phyloP scores from a whole-genome alignment of 2,888 invertebrate species.

The Glyphotaelius pellucidus region DNA sequence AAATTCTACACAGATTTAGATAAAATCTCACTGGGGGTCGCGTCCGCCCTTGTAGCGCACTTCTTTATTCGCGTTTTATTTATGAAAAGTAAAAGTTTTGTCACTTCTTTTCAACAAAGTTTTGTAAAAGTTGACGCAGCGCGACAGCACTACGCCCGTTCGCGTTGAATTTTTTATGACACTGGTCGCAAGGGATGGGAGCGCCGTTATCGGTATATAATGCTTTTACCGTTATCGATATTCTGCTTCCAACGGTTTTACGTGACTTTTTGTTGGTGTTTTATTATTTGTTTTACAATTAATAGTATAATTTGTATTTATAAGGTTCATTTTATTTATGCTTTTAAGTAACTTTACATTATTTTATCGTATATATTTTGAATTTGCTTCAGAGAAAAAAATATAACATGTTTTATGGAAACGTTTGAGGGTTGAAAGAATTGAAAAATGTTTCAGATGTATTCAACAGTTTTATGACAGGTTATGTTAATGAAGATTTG shows the following conservation, averaged over 20 bases:
- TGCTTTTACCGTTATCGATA: background rate
- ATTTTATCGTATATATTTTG: too few species aligned
- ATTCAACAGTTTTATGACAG: too few species aligned
- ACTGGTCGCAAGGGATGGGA: conserved; percentile 19
- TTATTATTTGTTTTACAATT: background rate
- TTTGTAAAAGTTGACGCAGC: conserved; percentile 42
- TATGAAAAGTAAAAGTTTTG: conserved; percentile 50
- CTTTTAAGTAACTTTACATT: too few species aligned
- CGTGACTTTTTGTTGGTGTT: background rate
- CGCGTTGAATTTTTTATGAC: conserved; percentile 51
- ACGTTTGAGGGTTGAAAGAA: too few species aligned
- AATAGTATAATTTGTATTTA: too few species aligned
- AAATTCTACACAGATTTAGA: background rate
- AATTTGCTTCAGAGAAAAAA: too few species aligned
- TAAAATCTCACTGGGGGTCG: background rate
- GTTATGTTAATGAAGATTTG: too few species aligned
- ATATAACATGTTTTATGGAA: too few species aligned
- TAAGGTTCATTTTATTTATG: too few species aligned
- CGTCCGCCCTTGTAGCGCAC: background rate
- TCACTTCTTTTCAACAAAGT: conserved; percentile 34
- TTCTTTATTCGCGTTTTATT: conserved; percentile 32
- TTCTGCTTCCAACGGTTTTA: background rate
- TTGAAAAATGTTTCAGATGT: too few species aligned
- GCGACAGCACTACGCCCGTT: conserved; percentile 37
- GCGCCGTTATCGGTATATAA: background rate